Percentiles rank a stretch among this genome's conserved stretches.
These are phyloP conservation scores for Drosophila arawakana DNA, from an alignment of 1,140 invertebrate genomes.

Conservation along the genomic window DNA sequence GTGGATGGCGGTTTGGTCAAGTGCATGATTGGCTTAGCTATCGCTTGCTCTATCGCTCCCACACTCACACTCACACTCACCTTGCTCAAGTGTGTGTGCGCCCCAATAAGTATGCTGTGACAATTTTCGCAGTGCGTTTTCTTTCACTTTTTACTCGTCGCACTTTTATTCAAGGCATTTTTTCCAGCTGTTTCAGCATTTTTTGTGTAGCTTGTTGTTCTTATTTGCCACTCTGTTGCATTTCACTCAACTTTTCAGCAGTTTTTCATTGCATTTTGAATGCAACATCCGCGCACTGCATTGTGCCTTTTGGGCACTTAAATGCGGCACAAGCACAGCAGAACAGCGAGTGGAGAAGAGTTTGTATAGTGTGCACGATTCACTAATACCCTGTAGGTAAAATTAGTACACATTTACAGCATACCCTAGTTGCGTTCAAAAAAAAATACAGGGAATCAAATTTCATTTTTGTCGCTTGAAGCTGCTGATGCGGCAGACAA, in stretches of 20 bases:
- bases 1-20: slow-evolving; percentile 32
- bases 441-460: slow-evolving; percentile 42
- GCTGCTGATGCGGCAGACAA: slow-evolving; percentile 43
- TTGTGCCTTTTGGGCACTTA: slow-evolving; percentile 48
- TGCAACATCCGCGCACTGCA: slow-evolving; percentile 24
- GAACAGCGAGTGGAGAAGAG: slow-evolving; percentile 2
- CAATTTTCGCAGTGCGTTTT: slow-evolving; percentile 18
- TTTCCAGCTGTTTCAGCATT: slow-evolving; percentile 14
- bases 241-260: slow-evolving; percentile 46
- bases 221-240: slow-evolving; percentile 33
- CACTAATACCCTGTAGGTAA: neutral
- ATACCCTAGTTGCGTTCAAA: slow-evolving; percentile 6
- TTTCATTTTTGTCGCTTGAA: slow-evolving; percentile 49
- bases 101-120: slow-evolving; percentile 37
- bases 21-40: slow-evolving; percentile 70
- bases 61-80: neutral
- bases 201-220: slow-evolving; percentile 19
- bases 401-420: neutral
- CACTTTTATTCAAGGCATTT: slow-evolving; percentile 17
- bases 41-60: neutral
- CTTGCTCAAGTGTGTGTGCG: neutral
- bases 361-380: neutral
- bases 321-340: slow-evolving; percentile 26
- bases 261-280: slow-evolving; percentile 51
- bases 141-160: neutral